A percentile compares a stretch with the other conserved stretches of the same genome.
These are phyloP conservation scores for Brachymystax lenok DNA, from an alignment of 2,797 vertebrate genomes.

Conservation along the genomic window DNA sequence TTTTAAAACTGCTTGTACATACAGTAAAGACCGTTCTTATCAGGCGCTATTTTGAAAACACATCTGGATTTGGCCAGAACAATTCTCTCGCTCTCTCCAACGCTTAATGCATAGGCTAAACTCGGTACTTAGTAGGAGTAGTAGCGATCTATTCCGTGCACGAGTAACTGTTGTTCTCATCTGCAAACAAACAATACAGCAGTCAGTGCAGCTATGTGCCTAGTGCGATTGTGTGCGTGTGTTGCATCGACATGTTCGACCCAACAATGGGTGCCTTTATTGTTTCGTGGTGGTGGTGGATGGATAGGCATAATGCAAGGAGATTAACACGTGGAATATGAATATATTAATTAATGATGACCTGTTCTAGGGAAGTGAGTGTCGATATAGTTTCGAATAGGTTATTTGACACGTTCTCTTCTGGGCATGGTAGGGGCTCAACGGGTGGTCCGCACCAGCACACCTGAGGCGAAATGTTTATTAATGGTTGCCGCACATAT, in stretches of 20 bases:
- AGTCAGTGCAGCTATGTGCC: background rate
- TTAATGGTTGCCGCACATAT: background rate
- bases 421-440: background rate
- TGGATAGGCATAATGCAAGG: background rate
- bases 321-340: background rate
- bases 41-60: conserved; percentile 33
- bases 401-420: background rate
- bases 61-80: conserved; percentile 49
- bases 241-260: conserved; percentile 20
- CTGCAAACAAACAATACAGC: background rate
- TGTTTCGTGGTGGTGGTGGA: background rate
- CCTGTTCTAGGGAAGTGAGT: background rate
- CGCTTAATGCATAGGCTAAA: background rate
- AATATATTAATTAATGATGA: background rate
- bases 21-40: background rate
- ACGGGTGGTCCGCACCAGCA: background rate
- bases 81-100: background rate
- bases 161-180: background rate
- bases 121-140: background rate
- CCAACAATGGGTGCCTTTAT: conserved; percentile 32
- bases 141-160: background rate
- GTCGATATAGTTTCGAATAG: background rate
- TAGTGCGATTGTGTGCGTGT: conserved; percentile 11
- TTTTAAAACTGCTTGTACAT: background rate
- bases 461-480: background rate